These are phyloP conservation scores for Hypotaenidia okinawae DNA, from an alignment of 2,797 vertebrate genomes.

Conservation along the genomic window DNA sequence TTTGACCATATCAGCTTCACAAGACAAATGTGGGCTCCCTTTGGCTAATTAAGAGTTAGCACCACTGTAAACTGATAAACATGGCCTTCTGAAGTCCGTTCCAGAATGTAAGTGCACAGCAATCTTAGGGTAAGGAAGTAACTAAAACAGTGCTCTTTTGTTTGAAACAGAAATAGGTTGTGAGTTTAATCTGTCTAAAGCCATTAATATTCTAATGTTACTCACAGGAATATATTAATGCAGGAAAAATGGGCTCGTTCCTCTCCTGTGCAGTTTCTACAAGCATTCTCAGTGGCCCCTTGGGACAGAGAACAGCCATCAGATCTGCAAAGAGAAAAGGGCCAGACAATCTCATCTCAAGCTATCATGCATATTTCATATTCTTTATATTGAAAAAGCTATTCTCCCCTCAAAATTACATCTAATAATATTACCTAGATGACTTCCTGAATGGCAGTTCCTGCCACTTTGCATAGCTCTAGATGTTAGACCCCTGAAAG, in stretches of 20 bases:
- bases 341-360: neutral
- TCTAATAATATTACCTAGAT: neutral
- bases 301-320: conserved; percentile 91
- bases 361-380: neutral
- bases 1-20: neutral
- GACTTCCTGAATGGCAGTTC: neutral
- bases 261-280: conserved; percentile 97
- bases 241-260: conserved; percentile 96
- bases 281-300: conserved; percentile 92
- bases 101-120: neutral
- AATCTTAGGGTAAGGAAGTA: neutral
- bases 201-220: conserved; percentile 40
- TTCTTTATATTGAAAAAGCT: neutral
- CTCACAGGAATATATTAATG: conserved; percentile 97
- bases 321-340: conserved; percentile 82
- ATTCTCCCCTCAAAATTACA: neutral
- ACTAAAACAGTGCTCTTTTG: neutral
- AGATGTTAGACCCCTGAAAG: neutral
- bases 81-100: neutral
- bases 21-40: neutral
- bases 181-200: neutral
- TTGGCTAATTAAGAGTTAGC: neutral
- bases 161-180: neutral
- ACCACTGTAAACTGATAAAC: neutral
- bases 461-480: neutral